Conservation (phyloP, 2,888 invertebrate genomes). For the Agrilus biguttatus region DNA sequence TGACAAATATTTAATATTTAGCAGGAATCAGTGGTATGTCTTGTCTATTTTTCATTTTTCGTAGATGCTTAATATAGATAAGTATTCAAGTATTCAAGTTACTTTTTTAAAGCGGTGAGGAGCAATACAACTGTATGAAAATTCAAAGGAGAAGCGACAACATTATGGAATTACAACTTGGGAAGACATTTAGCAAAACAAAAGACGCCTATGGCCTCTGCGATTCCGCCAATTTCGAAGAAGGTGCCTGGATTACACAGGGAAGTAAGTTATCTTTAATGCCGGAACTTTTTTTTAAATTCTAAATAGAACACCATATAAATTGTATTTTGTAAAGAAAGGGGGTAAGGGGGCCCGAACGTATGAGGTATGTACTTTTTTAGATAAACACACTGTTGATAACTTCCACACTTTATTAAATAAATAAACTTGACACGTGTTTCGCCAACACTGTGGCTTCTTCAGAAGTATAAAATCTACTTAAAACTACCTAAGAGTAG, state of each 20-base stretch:
- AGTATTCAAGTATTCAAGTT: background rate
- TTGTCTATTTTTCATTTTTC: background rate
- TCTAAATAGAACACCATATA: no score
- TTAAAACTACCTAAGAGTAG: no score
- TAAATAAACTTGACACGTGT: no score
- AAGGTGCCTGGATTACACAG: constrained; percentile 45
- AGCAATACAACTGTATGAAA: constrained; percentile 42
- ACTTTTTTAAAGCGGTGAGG: constrained; percentile 37
- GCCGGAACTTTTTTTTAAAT: no score
- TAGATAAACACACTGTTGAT: no score
- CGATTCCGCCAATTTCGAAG: constrained; percentile 32
- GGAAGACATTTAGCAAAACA: constrained; percentile 23
- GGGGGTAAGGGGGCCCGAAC: no score
- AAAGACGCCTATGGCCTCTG: constrained; percentile 22
- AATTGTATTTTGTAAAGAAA: no score
- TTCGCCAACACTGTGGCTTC: no score
- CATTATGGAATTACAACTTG: constrained; percentile 44
- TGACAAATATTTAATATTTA: constrained; percentile 36
- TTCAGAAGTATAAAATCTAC: no score
- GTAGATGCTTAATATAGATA: no score
- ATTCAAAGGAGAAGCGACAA: constrained; percentile 43
- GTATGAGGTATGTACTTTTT: no score
- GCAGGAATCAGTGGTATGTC: constrained; percentile 38
- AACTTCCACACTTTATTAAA: no score
- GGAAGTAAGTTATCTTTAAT: constrained; percentile 34